Evolutionary conservation across 2,888 invertebrate species (phyloP), one percentile per base, ranked within the genome.

Genomic region (Campoletis raptor): DNA sequence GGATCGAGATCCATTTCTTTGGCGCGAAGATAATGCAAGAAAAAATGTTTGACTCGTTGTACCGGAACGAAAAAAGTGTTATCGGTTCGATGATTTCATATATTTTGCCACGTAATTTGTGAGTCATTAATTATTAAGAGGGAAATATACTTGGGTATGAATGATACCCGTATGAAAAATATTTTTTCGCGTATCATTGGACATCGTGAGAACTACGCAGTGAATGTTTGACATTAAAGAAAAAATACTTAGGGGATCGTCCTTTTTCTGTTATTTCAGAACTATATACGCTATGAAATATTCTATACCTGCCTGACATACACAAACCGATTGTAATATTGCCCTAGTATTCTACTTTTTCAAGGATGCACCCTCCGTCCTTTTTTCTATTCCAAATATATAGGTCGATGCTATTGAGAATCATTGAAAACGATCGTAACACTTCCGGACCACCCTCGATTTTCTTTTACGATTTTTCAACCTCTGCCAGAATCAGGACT

Each of bases 71-170:
- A 66, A 78, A 81, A 61, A 57, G 74, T 64, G 45, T 79, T 80
- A 42, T 52, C 42, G 21, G 54, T 36, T 48, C 54, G 77, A 79
- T 61, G 69, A 77, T 45, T 72, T 37, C 57, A 86, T 89, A 30
- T 30, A 90, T 89, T 88, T 76, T 88, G 90, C 89, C 89, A 85
- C 87, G 90, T 91, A 92, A 92, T 92, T 92, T 92, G 89, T 86
- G 87, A 85, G 81, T 87, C 91, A 90, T 92, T 90, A 91, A 92
- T 92, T 90, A 88, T 85, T 83, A 24, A 52, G 48, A 78, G 52
- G n/a, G n/a, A 81, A 18, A n/a, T 24, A 12, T 40, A 8, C 0
- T 21, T 18, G 3, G 4, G 15, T 18, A 76, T 15, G 76, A 81
- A 81, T 67, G 64, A 6, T 24, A 12, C 24, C 45, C 10, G 66